A percentile compares a stretch with the other conserved stretches of the same genome.
Evolutionary conservation across 2,797 vertebrate species (phyloP).

Genomic region (Lycodopsis pacificus): DNA sequence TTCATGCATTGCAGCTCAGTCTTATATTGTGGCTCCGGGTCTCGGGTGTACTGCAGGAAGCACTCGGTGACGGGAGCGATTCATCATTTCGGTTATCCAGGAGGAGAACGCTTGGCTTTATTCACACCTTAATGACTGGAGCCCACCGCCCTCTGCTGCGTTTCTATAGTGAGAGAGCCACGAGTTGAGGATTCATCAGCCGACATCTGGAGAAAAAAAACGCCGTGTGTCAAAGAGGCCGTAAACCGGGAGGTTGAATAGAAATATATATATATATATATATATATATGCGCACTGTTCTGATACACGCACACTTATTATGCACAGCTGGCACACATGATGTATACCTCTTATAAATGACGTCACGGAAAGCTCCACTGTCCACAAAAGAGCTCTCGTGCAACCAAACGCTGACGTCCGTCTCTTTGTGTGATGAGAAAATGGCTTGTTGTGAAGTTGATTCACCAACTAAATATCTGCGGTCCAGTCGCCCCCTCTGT

Average conservation of each 20-base stretch:
- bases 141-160: background rate
- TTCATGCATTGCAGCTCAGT: conserved; percentile 27
- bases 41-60: conserved; percentile 57
- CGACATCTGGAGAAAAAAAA: conserved; percentile 60
- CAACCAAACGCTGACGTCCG: conserved; percentile 27
- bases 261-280: conserved; percentile 16
- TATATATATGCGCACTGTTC: background rate
- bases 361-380: conserved; percentile 43
- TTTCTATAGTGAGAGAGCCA: conserved; percentile 22
- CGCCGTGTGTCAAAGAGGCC: conserved; percentile 40
- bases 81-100: conserved; percentile 67
- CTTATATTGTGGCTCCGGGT: conserved; percentile 17
- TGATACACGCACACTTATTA: conserved; percentile 11
- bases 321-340: conserved; percentile 28
- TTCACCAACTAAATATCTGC: conserved; percentile 56
- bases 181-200: conserved; percentile 18
- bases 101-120: conserved; percentile 33
- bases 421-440: conserved; percentile 51
- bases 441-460: conserved; percentile 55
- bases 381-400: conserved; percentile 34
- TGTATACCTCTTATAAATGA: conserved; percentile 12
- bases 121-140: conserved; percentile 49
- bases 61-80: conserved; percentile 53
- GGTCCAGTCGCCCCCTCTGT: conserved; percentile 69
- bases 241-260: conserved; percentile 37